A percentile compares a stretch with the other conserved stretches of the same genome.
Evolutionary conservation across 1,140 invertebrate genomes (phyloP).

Genomic region (Drosophila prosaltans): DNA sequence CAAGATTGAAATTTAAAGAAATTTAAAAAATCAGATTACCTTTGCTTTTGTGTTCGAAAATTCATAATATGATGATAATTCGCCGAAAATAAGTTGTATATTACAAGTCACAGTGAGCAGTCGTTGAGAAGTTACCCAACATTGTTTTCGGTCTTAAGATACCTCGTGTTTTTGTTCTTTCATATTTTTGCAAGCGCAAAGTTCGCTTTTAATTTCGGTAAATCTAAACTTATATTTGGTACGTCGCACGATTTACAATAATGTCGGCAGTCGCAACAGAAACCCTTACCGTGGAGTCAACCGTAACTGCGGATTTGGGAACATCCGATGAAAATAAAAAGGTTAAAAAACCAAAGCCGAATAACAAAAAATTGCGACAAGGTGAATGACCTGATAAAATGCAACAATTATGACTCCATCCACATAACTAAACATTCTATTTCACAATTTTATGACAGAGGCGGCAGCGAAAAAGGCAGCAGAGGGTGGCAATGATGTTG

Average conservation of each 20-base stretch:
- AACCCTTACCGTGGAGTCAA: constrained; percentile 50
- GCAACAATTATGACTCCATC: constrained; percentile 28
- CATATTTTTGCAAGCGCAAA: constrained; percentile 32
- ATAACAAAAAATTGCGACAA: constrained; percentile 81
- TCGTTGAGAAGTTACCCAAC: background rate
- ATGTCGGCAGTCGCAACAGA: constrained; percentile 71
- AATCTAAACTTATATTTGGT: background rate
- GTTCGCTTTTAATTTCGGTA: constrained; percentile 50
- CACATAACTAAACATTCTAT: constrained; percentile 16
- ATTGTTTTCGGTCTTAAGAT: constrained; percentile 11
- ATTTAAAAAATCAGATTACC: background rate
- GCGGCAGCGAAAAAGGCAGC: constrained; percentile 69
- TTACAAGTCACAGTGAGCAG: background rate
- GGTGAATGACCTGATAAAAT: constrained; percentile 64
- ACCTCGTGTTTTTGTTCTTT: constrained; percentile 55
- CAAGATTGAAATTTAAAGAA: too few species aligned
- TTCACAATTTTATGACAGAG: constrained; percentile 47
- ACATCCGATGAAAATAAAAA: constrained; percentile 70
- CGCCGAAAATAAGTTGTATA: background rate
- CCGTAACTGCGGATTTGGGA: constrained; percentile 23
- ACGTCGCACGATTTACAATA: background rate
- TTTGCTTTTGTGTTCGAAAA: background rate
- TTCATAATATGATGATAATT: background rate
- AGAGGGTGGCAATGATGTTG: constrained; percentile 75
- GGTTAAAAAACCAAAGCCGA: constrained; percentile 81